Percentiles rank a stretch among this genome's conserved stretches.
These are phyloP conservation scores for Machaerirhynchus nigripectus DNA, from an alignment of 2,113 vertebrate species.

Conservation along the genomic window DNA sequence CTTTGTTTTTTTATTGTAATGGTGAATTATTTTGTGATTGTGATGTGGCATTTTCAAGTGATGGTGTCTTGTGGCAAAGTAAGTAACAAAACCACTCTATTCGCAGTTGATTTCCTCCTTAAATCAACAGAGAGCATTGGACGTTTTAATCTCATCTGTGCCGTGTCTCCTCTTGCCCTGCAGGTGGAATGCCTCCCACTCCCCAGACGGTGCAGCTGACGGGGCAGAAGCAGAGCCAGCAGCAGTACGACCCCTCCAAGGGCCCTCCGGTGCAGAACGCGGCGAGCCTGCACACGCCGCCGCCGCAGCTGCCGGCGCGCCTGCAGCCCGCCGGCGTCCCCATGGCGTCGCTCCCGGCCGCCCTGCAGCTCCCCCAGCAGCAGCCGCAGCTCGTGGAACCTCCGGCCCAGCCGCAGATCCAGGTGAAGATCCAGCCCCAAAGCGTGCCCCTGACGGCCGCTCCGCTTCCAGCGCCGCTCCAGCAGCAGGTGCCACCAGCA, in stretches of 20 bases:
- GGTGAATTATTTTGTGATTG: slow-evolving; percentile 39
- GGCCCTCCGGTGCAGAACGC: slow-evolving; percentile 92
- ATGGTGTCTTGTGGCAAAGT: slow-evolving; percentile 52
- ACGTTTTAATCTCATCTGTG: background rate
- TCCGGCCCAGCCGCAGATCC: slow-evolving; percentile 72
- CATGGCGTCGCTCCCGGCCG: slow-evolving; percentile 66
- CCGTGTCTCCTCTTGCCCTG: slow-evolving; percentile 57
- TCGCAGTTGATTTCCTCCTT: background rate
- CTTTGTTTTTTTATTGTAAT: slow-evolving; percentile 11
- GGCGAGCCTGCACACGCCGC: slow-evolving; percentile 88
- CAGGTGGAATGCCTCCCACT: slow-evolving; percentile 91
- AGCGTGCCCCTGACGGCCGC: slow-evolving; percentile 63
- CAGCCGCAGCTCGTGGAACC: slow-evolving; percentile 75
- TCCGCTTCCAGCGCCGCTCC: slow-evolving; percentile 79
- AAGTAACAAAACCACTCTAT: slow-evolving; percentile 21
- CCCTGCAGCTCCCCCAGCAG: slow-evolving; percentile 81
- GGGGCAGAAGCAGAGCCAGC: slow-evolving; percentile 89
- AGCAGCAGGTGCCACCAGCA: slow-evolving; percentile 79
- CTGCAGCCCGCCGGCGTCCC: slow-evolving; percentile 71
- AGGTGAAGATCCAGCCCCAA: slow-evolving; percentile 79
- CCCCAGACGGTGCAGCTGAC: slow-evolving; percentile 87
- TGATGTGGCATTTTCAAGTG: slow-evolving; percentile 47
- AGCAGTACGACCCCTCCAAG: slow-evolving; percentile 90
- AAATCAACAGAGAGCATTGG: background rate
- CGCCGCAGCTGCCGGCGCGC: slow-evolving; percentile 83